Conservation (phyloP, 2,113 vertebrate genomes). For the Phrynocephalus versicolor region DNA sequence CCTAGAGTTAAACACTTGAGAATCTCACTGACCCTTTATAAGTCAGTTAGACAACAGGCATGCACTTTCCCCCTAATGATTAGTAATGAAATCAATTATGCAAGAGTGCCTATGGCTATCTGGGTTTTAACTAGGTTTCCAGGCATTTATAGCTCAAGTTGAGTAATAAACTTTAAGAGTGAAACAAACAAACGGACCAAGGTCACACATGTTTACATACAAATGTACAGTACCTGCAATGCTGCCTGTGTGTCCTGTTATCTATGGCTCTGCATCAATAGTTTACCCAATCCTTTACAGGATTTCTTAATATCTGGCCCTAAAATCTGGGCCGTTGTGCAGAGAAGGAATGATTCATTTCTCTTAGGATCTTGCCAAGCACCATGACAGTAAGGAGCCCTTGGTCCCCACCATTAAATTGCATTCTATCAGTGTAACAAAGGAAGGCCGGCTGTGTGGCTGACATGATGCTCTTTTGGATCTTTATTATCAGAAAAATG, state of each 20-base stretch:
- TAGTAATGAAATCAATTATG: background rate
- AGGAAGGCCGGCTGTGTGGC: too few relatives aligned
- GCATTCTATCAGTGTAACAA: too few relatives aligned
- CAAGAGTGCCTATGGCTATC: background rate
- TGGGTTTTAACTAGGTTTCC: background rate
- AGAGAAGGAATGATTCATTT: background rate
- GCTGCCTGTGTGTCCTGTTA: background rate
- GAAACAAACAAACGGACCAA: too few relatives aligned
- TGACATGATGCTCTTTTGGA: too few relatives aligned
- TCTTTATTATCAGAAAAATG: too few relatives aligned
- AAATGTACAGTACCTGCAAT: background rate
- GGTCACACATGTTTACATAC: background rate
- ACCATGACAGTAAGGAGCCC: too few relatives aligned
- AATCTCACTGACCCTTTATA: background rate
- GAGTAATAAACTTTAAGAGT: background rate
- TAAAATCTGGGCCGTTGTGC: background rate
- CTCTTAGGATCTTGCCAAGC: background rate
- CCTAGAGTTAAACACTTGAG: background rate
- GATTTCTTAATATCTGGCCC: background rate
- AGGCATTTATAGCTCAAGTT: background rate
- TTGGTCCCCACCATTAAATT: background rate
- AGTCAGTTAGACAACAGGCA: background rate
- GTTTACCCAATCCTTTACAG: background rate
- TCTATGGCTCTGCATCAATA: background rate
- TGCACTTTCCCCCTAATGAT: background rate